Evolutionary conservation across 2,797 vertebrate species (phyloP), one percentile per base, ranked within the genome.

Genomic region (Brachymystax lenok): DNA sequence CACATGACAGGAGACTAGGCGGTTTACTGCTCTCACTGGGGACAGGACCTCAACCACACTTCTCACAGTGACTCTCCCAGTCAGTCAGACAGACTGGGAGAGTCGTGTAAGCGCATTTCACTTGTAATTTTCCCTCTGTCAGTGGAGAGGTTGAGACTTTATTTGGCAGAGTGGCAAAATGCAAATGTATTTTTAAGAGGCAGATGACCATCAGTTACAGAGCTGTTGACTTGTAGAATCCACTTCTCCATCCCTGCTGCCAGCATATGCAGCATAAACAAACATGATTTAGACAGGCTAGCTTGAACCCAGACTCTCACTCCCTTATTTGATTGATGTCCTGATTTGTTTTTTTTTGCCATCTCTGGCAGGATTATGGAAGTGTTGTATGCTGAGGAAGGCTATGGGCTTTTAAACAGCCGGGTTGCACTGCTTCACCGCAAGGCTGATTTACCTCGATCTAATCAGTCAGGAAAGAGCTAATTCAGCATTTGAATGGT

Each of bases 221-320:
- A 72, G 5, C 54, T 74, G 28, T 24, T 56, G 73, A 64, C 61
- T 80, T 69, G 76, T 66, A 46, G 79, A 83, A 69, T 67, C 33
- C n/a, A 35, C 54, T 21, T 14, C 51, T 63, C n/a, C 10, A 24
- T 27, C 52, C 16, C 13, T 51, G 50, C 64, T 79, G 80, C 77
- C 76, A 81, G 77, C 74, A 69, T 21, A 46, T 24, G 52, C 72
- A 74, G 75, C 74, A 78, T 75, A 83, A 85, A 86, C 69, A 83
- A 84, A 85, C 69, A 78, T 84, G 82, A 84, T 82, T 87, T 85
- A 83, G 66, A 56, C 69, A 30, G 73, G 79, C 77, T 75, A 56
- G 66, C 71, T 77, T 71, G 33, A 72, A 74, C 52, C 61, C n/a
- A 56, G 69, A 61, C 46, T n/a, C 63, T 52, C 59, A 68, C 64